A percentile compares a stretch with the other conserved stretches of the same genome.
Conservation (phyloP, 2,888 invertebrate species). For the Choreutis nemorana region DNA sequence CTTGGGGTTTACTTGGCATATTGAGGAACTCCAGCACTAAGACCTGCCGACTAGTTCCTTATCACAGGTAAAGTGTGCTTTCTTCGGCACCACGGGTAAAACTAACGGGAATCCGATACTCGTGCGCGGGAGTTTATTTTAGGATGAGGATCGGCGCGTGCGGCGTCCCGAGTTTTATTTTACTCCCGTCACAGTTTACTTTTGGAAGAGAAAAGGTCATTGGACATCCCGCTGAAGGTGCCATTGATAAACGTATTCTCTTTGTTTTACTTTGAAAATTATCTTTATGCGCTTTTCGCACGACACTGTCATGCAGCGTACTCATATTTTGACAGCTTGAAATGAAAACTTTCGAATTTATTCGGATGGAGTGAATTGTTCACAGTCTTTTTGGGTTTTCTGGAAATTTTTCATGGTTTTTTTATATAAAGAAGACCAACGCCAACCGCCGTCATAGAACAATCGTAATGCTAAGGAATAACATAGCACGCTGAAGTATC, state of each 20-base stretch:
- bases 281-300: too few relatives aligned
- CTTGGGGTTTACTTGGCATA: constrained; percentile 49
- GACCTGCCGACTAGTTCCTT: constrained; percentile 36
- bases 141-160: constrained; percentile 33
- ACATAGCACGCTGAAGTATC: too few relatives aligned
- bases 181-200: constrained; percentile 49
- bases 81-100: constrained; percentile 28
- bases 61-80: constrained; percentile 45
- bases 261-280: constrained; percentile 5
- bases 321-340: too few relatives aligned
- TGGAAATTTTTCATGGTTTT: too few relatives aligned
- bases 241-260: constrained; percentile 19
- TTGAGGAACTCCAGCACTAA: constrained; percentile 26
- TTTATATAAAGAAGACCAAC: too few relatives aligned
- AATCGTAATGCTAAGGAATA: too few relatives aligned
- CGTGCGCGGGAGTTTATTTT: constrained; percentile 44
- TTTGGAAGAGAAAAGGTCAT: constrained; percentile 59
- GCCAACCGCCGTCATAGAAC: too few relatives aligned
- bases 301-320: too few relatives aligned
- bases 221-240: constrained; percentile 39
- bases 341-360: too few relatives aligned
- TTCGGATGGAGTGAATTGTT: too few relatives aligned
- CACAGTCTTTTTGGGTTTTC: too few relatives aligned
- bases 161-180: constrained; percentile 30
- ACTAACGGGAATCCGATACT: constrained; percentile 55